phyloP scores from a whole-genome alignment of 2,888 invertebrate genomes.

The Trissoscelio sp. region DNA sequence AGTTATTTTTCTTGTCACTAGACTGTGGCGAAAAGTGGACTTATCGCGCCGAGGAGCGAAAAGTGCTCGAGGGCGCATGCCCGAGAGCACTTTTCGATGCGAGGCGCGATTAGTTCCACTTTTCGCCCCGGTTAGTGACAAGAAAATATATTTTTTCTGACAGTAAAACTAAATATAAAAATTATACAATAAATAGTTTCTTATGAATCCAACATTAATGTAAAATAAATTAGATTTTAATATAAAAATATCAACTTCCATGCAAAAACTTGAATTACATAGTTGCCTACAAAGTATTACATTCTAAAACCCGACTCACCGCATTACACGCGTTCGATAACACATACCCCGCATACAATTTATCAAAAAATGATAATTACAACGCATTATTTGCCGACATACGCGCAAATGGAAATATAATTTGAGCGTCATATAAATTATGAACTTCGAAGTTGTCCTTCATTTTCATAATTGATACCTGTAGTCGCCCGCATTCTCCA shows the following conservation, averaged over 20 bases:
- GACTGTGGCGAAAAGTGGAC: too few species aligned
- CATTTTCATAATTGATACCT: slow-evolving; percentile 62
- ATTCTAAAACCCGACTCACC: slow-evolving; percentile 10
- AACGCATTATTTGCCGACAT: slow-evolving; percentile 31
- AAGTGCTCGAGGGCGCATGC: too few species aligned
- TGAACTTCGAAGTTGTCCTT: slow-evolving; percentile 51
- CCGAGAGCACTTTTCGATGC: too few species aligned
- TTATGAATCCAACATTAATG: too few species aligned
- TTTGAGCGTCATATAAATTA: slow-evolving; percentile 51
- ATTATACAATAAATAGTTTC: too few species aligned
- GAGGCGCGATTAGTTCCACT: too few species aligned
- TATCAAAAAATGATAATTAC: slow-evolving; percentile 49
- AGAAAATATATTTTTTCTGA: too few species aligned
- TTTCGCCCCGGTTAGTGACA: too few species aligned
- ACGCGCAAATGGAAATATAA: slow-evolving; percentile 52
- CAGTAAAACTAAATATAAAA: too few species aligned
- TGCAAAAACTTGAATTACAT: neutral
- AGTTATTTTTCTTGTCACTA: too few species aligned
- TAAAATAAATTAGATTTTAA: too few species aligned
- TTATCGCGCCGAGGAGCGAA: too few species aligned
- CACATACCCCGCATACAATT: slow-evolving; percentile 11
- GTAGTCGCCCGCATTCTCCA: slow-evolving; percentile 31
- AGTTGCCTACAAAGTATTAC: slow-evolving; percentile 10
- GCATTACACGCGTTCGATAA: slow-evolving; percentile 21
- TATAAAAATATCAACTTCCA: neutral